A percentile compares a stretch with the other conserved stretches of the same genome.
phyloP scores from a whole-genome alignment of 2,888 invertebrate species.

The Vesta saturnalis region DNA sequence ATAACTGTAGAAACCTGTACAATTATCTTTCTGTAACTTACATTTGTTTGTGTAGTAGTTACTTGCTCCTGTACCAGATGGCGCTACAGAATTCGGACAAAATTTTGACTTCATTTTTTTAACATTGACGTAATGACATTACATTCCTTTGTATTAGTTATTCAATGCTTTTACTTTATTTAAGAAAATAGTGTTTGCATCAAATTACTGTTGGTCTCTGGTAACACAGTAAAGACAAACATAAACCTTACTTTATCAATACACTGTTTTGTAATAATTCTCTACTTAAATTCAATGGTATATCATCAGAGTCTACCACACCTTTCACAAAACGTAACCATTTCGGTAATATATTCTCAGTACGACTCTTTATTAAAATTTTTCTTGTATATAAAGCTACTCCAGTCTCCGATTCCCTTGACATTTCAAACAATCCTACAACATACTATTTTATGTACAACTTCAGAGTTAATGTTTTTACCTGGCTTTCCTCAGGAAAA shows the following conservation, averaged over 20 bases:
- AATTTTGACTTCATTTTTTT: too few relatives aligned
- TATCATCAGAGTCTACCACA: constrained; percentile 98
- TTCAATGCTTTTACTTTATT: too few relatives aligned
- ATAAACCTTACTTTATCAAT: constrained; percentile 84
- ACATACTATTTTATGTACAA: neutral
- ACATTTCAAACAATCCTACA: constrained; percentile 85
- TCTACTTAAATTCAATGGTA: constrained; percentile 95
- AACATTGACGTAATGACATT: too few relatives aligned
- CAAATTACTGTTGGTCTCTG: too few relatives aligned
- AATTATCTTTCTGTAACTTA: too few relatives aligned
- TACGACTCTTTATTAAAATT: constrained; percentile 90
- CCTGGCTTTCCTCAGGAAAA: constrained; percentile 85
- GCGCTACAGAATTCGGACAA: too few relatives aligned
- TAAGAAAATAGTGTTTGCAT: too few relatives aligned
- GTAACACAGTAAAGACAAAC: too few relatives aligned
- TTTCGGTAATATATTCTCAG: constrained; percentile 90
- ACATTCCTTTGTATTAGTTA: too few relatives aligned
- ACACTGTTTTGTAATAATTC: constrained; percentile 95
- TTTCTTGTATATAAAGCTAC: constrained; percentile 92
- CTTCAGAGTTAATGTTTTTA: constrained; percentile 31
- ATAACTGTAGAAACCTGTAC: too few relatives aligned
- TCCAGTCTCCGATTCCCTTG: constrained; percentile 84
- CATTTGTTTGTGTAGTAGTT: too few relatives aligned
- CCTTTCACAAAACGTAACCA: constrained; percentile 97
- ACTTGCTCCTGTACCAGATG: too few relatives aligned